Evolutionary conservation across 2,797 vertebrate genomes (phyloP), one percentile per base, ranked within the genome.

Genomic region (Kryptopterus vitreolus): DNA sequence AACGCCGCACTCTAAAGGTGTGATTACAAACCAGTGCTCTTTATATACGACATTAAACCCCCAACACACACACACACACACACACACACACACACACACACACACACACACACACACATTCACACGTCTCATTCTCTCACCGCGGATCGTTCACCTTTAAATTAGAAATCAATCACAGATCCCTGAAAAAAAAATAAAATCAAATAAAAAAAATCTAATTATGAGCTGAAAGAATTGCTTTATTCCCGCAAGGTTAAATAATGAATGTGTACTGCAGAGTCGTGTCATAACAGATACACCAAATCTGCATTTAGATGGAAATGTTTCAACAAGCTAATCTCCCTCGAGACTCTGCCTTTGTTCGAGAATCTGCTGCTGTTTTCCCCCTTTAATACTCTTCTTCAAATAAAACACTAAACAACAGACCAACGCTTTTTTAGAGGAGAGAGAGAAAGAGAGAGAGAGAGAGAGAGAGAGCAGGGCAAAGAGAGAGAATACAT

Each of bases 291-390:
- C 50, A 81, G 84, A 87, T 88, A 84, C 72, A 88, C 84, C 84
- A 85, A 92, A 94, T 94, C 93, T 93, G 91, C 91, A 93, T 94
- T 93, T 94, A 93, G 90, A 94, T 93, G 80, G 90, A 91, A 93
- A 89, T 90, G 87, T 90, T 91, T 91, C 89, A 87, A 91, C 87
- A 89, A 82, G 85, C 87, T 86, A 85, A 89, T 83, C 85, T 87
- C 88, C 75, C 83, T 26, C 18, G 85, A 90, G 88, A 85, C 85
- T 63, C 38, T 53, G 61, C n/a, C 83, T 90, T 92, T 91, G 90
- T 92, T 89, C 91, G 83, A 66, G 87, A 89, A 86, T 86, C 82
- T 81, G 74, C 84, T 77, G 77, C 77, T 82, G 78, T 87, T 87
- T 88, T 79, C 83, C 76, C 71, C 77, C 78, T 81, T 80, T 46